A percentile compares a stretch with the other conserved stretches of the same genome.
These are phyloP conservation scores for Cremastobaeus sp. DNA, from an alignment of 2,888 invertebrate species.

Conservation along the genomic window DNA sequence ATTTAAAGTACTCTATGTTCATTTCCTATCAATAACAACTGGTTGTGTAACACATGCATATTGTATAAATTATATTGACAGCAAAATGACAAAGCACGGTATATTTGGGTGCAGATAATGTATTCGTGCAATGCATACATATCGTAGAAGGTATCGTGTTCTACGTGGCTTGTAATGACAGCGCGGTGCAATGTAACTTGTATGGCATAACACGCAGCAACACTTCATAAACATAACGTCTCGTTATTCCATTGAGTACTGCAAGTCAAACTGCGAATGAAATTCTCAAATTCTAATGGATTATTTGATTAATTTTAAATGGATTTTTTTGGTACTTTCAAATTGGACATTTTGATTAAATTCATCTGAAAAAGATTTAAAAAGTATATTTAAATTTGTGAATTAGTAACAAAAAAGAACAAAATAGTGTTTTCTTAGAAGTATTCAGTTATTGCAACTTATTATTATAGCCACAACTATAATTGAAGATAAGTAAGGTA, in stretches of 20 bases:
- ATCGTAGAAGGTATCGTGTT: conserved; percentile 64
- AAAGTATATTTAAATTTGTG: background rate
- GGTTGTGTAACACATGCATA: conserved; percentile 42
- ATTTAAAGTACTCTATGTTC: conserved; percentile 33
- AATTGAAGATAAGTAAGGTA: too few species aligned
- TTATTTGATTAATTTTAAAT: too few species aligned
- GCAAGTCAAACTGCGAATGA: conserved; percentile 22
- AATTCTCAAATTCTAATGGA: too few species aligned
- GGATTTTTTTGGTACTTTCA: background rate
- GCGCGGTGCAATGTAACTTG: conserved; percentile 59
- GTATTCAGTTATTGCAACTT: too few species aligned
- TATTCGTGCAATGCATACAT: conserved; percentile 59
- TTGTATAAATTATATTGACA: conserved; percentile 59
- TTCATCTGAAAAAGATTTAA: background rate
- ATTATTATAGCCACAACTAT: too few species aligned
- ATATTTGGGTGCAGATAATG: conserved; percentile 59
- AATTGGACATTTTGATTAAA: background rate
- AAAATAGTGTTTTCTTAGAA: background rate
- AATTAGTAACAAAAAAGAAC: background rate
- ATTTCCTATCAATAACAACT: conserved; percentile 45
- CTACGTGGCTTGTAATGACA: conserved; percentile 64
- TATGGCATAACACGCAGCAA: conserved; percentile 65
- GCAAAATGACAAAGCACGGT: conserved; percentile 55
- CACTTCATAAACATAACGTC: conserved; percentile 69
- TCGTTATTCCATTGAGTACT: conserved; percentile 63